phyloP scores from a whole-genome alignment of 2,888 invertebrate species.

The Acleris holmiana region DNA sequence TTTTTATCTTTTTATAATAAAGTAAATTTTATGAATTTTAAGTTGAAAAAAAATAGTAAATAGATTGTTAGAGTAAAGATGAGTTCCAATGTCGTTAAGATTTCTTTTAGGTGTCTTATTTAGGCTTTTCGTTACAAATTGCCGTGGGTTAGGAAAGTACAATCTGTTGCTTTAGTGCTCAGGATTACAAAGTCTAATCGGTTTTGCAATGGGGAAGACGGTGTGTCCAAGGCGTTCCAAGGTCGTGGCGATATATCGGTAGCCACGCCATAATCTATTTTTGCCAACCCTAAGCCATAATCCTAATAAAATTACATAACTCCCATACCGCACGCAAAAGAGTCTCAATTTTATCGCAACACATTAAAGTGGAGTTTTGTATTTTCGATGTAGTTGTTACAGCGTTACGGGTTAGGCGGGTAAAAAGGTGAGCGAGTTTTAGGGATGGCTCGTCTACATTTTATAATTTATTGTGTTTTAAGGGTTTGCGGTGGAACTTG shows the following conservation, averaged over 20 bases:
- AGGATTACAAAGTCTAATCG: too few relatives aligned
- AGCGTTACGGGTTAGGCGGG: not conserved
- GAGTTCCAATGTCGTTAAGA: too few relatives aligned
- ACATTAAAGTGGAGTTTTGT: not conserved
- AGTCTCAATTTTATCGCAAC: not conserved
- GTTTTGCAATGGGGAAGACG: not conserved
- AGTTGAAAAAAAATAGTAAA: too few relatives aligned
- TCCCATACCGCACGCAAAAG: not conserved
- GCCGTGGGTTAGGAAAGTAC: too few relatives aligned
- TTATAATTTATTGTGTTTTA: constrained; percentile 6
- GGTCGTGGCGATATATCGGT: constrained; percentile 23
- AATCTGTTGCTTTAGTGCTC: too few relatives aligned
- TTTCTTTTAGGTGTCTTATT: too few relatives aligned
- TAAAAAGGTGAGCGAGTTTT: constrained; percentile 9
- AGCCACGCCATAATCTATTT: constrained; percentile 23
- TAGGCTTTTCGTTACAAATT: too few relatives aligned
- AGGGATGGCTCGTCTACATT: constrained; percentile 13
- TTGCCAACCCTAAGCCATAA: constrained; percentile 1
- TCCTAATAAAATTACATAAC: not conserved
- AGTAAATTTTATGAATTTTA: too few relatives aligned
- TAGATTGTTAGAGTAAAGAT: too few relatives aligned
- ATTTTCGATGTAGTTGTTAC: not conserved
- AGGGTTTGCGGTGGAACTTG: not conserved
- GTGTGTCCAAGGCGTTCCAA: constrained; percentile 3
- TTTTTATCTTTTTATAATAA: too few relatives aligned